Evolutionary conservation across 2,113 vertebrate genomes (phyloP), one percentile per base, ranked within the genome.

Genomic region (Cyanistes caeruleus): DNA sequence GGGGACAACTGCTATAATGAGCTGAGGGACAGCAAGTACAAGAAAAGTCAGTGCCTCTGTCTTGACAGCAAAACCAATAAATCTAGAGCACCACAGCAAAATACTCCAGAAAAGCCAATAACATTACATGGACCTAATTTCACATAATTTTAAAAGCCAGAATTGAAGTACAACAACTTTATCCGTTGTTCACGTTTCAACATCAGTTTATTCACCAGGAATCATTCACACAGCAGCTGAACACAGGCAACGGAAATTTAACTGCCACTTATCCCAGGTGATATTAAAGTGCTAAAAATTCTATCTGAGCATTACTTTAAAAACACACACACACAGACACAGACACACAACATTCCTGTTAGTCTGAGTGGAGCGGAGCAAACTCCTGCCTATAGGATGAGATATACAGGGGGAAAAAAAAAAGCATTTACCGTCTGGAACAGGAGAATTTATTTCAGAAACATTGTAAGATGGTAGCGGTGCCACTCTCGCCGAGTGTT

Each of bases 401-500:
- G 37, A 37, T 24, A 51, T 2, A 81, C 3, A 69, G 49, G 18
- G 24, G 48, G 11, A 16, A 19, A 4, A 12, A 22, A 21, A 80
- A 79, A 27, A 53, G 69, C 59, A n/a, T 89, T 98, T 98, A 97
- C 98, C 97, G 90, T 98, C 98, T 79, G 97, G 98, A 92, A 97
- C 94, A 62, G 98, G 97, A 41, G 96, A 98, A 92, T 98, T 98
- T 55, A 98, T 89, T 84, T 98, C 98, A 62, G 99, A 97, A 93
- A 98, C 97, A 97, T 74, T 98, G 98, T 98, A 98, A 53, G 98
- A 98, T 33, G 97, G 98, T 89, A 98, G 98, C 14, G 99, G 98
- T 94, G 98, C 98, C 97, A 98, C 98, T 97, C 98, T 97, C 60
- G 98, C 98, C 2, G 98, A 99, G 87, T 97, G 98, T 93, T 99